These are phyloP conservation scores for Agraylea sexmaculata DNA, from an alignment of 1,140 invertebrate species.

Conservation along the genomic window DNA sequence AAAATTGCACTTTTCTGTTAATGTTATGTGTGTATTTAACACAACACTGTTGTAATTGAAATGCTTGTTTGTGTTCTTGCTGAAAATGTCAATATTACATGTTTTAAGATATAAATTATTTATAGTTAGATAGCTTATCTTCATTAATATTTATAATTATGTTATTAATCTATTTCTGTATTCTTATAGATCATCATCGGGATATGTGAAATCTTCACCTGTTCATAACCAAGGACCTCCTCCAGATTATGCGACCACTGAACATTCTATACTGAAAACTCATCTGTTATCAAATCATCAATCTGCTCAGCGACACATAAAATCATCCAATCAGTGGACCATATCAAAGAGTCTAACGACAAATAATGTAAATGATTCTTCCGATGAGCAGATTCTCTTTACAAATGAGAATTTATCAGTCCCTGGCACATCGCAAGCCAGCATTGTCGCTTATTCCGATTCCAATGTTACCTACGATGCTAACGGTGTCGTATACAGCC, in stretches of 20 bases:
- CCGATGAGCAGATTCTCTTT: slow-evolving; percentile 37
- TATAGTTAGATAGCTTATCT: too few species aligned
- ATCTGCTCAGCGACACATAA: slow-evolving; percentile 21
- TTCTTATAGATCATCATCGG: slow-evolving; percentile 13
- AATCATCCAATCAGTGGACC: slow-evolving; percentile 36
- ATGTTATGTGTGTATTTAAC: too few species aligned
- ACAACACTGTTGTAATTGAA: too few species aligned
- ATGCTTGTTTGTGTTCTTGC: too few species aligned
- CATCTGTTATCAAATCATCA: slow-evolving; percentile 28
- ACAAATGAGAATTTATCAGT: slow-evolving; percentile 32
- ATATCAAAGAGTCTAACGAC: slow-evolving; percentile 28
- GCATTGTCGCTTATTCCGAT: slow-evolving; percentile 7
- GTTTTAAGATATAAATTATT: too few species aligned
- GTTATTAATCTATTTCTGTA: not conserved
- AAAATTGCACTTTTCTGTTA: too few species aligned
- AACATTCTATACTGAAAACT: slow-evolving; percentile 38
- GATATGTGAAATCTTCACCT: not conserved
- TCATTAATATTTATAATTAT: too few species aligned
- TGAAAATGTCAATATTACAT: too few species aligned
- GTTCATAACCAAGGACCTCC: slow-evolving; percentile 13
- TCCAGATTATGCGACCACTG: slow-evolving; percentile 19
- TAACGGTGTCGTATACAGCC: slow-evolving; percentile 16
- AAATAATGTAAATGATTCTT: slow-evolving; percentile 34
- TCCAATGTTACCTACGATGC: slow-evolving; percentile 7
- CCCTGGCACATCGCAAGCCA: slow-evolving; percentile 13